Base-by-base conservation (phyloP, 2,797 vertebrate genomes). In the Scarus forsteni region DNA sequence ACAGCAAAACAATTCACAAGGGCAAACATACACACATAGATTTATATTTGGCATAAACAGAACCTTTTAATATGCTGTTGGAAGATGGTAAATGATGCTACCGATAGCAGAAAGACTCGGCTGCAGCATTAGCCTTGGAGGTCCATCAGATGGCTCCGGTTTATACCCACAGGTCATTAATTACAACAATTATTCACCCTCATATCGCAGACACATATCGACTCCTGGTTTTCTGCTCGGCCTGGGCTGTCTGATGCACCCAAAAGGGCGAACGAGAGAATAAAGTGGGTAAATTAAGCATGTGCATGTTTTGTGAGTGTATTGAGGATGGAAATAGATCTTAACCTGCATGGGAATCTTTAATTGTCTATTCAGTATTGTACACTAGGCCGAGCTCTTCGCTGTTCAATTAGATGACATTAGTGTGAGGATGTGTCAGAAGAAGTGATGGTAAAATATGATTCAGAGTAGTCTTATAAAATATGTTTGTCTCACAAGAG, bases 121-220 rank as follows among this genome's bases (percentile, higher is more conserved):
- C 55, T 1, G 45, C 65, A 75, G 70, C 73, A 81, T 87, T 70
- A 67, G 79, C 73, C 86, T 90, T 81, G 56, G 67, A 85, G 86
- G 85, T 86, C 77, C 68, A 43, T 74, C 69, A 63, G 39, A 81
- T 66, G 79, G 76, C 82, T 75, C 66, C 60, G 35, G 81, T 88
- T 89, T 88, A 91, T 87, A 87, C 90, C 88, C 87, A 86, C 86
- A 88, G 91, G 89, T 90, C 90, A 87, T 93, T 93, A 93, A 94
- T 93, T 93, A 93, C 85, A 84, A 88, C 90, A 92, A 95, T 94
- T 94, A 94, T 93, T 93, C 92, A 92, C 80, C 79, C 79, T 90
- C 84, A 91, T 85, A 90, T 92, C 79, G 71, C 81, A 81, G 88
- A 90, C 91, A 70, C 73, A 65, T 94, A 92, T 93, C 40, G 89